phyloP scores from a whole-genome alignment of 2,888 invertebrate genomes.

The Synanthedon vespiformis region DNA sequence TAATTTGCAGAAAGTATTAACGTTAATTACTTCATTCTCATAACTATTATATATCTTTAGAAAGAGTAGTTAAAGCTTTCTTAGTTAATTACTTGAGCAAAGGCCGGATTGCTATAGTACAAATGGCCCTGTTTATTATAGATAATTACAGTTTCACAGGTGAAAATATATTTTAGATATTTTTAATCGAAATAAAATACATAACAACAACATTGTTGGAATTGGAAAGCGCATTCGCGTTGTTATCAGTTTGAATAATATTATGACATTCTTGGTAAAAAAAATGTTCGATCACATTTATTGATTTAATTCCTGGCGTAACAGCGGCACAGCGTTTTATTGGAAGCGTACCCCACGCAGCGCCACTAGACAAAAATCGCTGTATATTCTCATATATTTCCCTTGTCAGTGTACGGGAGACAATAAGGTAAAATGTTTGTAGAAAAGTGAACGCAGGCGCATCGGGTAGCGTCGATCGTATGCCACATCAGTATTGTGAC shows the following conservation, averaged over 20 bases:
- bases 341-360: slow-evolving; percentile 50
- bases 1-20: not conserved
- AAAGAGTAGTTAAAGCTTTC: no score
- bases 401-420: slow-evolving; percentile 43
- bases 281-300: slow-evolving; percentile 6
- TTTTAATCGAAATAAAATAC: no score
- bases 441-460: slow-evolving; percentile 54
- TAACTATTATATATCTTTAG: no score
- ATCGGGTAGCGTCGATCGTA: slow-evolving; percentile 43
- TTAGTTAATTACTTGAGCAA: no score
- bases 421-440: slow-evolving; percentile 52
- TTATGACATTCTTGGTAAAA: not conserved
- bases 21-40: not conserved
- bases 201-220: not conserved
- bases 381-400: slow-evolving; percentile 53
- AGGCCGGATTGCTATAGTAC: no score
- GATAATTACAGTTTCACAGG: no score
- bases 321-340: slow-evolving; percentile 22
- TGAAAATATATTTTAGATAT: no score
- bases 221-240: not conserved
- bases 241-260: not conserved
- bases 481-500: slow-evolving; percentile 36
- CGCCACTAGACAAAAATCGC: slow-evolving; percentile 63
- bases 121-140: no score
- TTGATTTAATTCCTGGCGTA: slow-evolving; percentile 8